Percentiles rank a stretch among this genome's conserved stretches.
Evolutionary conservation across 1,140 invertebrate genomes (phyloP).

Genomic region (Goniozus legneri): DNA sequence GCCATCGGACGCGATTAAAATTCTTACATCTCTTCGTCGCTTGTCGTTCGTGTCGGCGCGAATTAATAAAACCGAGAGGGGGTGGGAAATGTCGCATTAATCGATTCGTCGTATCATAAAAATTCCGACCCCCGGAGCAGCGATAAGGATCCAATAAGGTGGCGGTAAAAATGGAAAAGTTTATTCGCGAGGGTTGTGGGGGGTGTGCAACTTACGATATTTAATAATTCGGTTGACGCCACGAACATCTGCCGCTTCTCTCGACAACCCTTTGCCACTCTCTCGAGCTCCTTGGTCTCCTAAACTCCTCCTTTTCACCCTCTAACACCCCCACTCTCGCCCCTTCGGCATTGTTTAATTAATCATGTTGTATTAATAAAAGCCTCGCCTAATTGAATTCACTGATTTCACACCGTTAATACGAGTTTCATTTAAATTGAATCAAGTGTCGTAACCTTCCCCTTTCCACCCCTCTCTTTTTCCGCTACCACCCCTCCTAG

Average conservation of each 20-base stretch:
- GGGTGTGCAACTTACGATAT: conserved; percentile 35
- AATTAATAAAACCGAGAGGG: no score
- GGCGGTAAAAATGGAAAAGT: background rate
- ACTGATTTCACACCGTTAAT: conserved; percentile 45
- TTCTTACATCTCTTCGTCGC: no score
- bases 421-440: conserved; percentile 48
- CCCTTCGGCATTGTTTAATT: conserved; percentile 40
- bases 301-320: conserved; percentile 2
- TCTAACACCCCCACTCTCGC: background rate
- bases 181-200: background rate
- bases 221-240: conserved; percentile 50
- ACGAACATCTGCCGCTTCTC: conserved; percentile 47
- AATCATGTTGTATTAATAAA: conserved; percentile 53
- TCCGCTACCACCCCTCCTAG: conserved; percentile 16
- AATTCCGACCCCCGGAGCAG: no score
- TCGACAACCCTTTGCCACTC: conserved; percentile 36
- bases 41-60: no score
- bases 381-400: conserved; percentile 42
- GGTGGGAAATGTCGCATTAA: no score
- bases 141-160: background rate
- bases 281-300: conserved; percentile 13
- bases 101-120: no score
- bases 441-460: conserved; percentile 27
- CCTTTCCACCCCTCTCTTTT: conserved; percentile 9
- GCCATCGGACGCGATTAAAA: no score